These are phyloP conservation scores for Stenolophus ochropezus DNA, from an alignment of 2,888 invertebrate genomes.

Conservation along the genomic window DNA sequence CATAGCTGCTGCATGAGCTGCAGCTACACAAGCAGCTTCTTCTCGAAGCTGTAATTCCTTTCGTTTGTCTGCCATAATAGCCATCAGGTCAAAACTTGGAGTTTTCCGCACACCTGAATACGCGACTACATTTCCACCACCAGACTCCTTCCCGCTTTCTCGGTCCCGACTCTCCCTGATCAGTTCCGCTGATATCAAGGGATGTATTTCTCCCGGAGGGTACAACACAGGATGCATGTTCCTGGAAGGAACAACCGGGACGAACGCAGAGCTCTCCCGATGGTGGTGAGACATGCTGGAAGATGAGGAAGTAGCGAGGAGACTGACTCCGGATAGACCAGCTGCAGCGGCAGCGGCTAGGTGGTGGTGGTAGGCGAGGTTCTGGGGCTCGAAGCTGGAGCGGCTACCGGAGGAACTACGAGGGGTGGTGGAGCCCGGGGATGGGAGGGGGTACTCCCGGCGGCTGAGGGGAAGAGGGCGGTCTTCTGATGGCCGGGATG, in stretches of 20 bases:
- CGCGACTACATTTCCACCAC: conserved; percentile 46
- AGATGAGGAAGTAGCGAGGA: conserved; percentile 64
- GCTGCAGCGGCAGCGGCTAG: conserved; percentile 72
- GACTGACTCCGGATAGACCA: conserved; percentile 67
- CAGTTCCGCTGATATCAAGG: conserved; percentile 79
- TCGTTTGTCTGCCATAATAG: conserved; percentile 92
- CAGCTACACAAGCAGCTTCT: conserved; percentile 77
- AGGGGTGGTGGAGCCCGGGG: conserved; percentile 76
- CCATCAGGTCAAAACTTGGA: conserved; percentile 87
- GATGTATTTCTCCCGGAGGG: conserved; percentile 82
- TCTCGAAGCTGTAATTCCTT: conserved; percentile 87
- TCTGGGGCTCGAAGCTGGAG: conserved; percentile 79
- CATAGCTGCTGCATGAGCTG: conserved; percentile 74
- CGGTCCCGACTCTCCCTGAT: conserved; percentile 74
- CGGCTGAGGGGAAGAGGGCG: conserved; percentile 75
- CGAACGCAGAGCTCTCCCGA: conserved; percentile 89
- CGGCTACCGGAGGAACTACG: conserved; percentile 78
- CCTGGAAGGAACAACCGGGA: conserved; percentile 89
- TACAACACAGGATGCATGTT: conserved; percentile 84
- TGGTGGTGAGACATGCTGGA: conserved; percentile 74
- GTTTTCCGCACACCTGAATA: conserved; percentile 65
- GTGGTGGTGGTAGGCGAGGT: conserved; percentile 80
- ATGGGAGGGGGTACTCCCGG: conserved; percentile 73
- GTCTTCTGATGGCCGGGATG: conserved; percentile 67
- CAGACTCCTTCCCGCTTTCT: conserved; percentile 1